Evolutionary conservation across 2,888 invertebrate species (phyloP).

Genomic region (Sympetrum striolatum): DNA sequence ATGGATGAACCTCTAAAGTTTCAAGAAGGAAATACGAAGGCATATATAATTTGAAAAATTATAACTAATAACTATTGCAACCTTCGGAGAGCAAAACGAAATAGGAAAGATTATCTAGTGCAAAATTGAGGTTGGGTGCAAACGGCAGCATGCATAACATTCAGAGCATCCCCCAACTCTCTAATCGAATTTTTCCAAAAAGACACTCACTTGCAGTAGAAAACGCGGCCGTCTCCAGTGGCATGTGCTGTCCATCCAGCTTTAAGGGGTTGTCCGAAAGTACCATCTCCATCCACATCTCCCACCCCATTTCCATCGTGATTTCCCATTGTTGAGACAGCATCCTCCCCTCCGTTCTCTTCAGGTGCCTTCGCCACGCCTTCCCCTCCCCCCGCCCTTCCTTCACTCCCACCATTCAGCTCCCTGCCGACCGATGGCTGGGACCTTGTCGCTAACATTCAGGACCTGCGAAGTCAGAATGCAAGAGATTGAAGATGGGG

Average conservation of each 20-base stretch:
- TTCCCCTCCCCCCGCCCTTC: conserved; percentile 19
- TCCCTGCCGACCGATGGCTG: conserved; percentile 40
- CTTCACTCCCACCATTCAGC: conserved; percentile 38
- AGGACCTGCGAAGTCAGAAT: background rate
- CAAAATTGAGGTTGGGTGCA: too few relatives aligned
- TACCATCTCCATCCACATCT: background rate
- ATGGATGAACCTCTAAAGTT: too few relatives aligned
- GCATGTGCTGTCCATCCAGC: conserved; percentile 82
- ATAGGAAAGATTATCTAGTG: too few relatives aligned
- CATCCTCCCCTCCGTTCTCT: conserved; percentile 24
- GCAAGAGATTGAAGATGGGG: background rate
- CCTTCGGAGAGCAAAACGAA: too few relatives aligned
- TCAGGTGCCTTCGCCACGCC: background rate
- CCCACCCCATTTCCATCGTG: conserved; percentile 17
- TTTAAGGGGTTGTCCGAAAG: conserved; percentile 59
- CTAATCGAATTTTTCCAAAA: too few relatives aligned
- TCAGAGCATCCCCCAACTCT: too few relatives aligned
- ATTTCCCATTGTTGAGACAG: conserved; percentile 22
- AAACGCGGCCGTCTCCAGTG: conserved; percentile 79
- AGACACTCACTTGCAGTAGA: conserved; percentile 86
- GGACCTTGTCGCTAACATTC: conserved; percentile 41
- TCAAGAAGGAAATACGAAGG: too few relatives aligned
- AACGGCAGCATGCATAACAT: too few relatives aligned
- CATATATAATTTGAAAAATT: too few relatives aligned
- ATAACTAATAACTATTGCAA: too few relatives aligned